Evolutionary conservation across 2,797 vertebrate genomes (phyloP), one percentile per base, ranked within the genome.

Genomic region (Channallabes apus): DNA sequence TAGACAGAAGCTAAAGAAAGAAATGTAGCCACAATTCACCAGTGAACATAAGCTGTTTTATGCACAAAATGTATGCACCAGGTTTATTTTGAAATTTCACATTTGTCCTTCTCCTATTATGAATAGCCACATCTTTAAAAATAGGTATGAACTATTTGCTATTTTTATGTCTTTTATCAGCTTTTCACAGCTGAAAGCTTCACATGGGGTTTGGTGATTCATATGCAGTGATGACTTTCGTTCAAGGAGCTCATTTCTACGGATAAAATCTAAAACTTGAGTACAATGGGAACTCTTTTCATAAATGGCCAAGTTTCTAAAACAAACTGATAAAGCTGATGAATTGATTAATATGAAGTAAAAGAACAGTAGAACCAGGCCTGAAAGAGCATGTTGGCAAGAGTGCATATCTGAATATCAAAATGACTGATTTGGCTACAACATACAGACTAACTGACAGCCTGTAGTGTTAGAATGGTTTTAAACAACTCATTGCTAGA

Each of bases 71-170:
- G 41, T 51, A 51, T 8, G 27, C 15, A 54, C 29, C 75, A 8
- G 72, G 58, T 35, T 51, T 41, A 32, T 46, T 51, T 67, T 80
- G 7, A 7, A 65, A 29, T 15, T 24, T 32, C 41, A 27, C 29
- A 14, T 80, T 80, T 64, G 77, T 38, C n/a, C 61, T 67, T 80
- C 58, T 61, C 54, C 20, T 78, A 61, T 78, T 65, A 12, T 20
- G 7, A 46, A 67, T 29, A 4, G 54, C 6, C 12, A 65, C 64
- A 81, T 54, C 4, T 51, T n/a, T 14, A 6, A 59, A 58, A 58
- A 76, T 77, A 58, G 54, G 32, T 77, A 35, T 35, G 11, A 38
- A 56, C 20, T 82, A 27, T 58, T 3, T 11, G 15, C 7, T 51
- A 29, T 17, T 32, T 56, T 69, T 56, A 1, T 56, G 35, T 4